Evolutionary conservation across 2,113 vertebrate species (phyloP), one percentile per base, ranked within the genome.

Genomic region (Periophthalmus modestus): DNA sequence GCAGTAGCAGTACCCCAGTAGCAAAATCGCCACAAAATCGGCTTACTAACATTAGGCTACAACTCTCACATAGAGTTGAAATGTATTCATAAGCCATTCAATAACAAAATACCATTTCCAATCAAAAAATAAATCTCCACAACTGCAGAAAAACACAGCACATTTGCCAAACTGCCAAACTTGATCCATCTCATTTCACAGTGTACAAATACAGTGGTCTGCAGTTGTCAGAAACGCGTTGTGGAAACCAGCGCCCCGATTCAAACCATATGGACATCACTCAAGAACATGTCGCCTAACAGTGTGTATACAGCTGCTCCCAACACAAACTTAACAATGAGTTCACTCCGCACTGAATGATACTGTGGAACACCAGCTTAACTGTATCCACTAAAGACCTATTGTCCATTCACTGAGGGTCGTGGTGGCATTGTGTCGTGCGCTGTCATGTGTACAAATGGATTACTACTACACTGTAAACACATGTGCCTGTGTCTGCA

Each of bases 191-290:
- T 66, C 59, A 36, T 81, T 88, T 85, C 57, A 65, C 79, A 73
- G 82, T 66, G 70, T 78, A 82, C 73, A 84, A 86, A 88, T 55
- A 85, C 24, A 57, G 81, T 1, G 14, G 75, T 61, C 54, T 72
- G 70, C 50, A 74, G 73, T 68, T 72, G 46, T 83, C 79, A 75
- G 34, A 66, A 71, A 54, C 63, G 19, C 21, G 65, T 74, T 69
- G 72, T 80, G 73, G 78, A 75, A 36, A 73, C 75, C 63, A 82
- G 78, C 67, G 58, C 66, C 73, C 69, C 43, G 79, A 87, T 86
- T 88, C 82, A 85, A 58, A 71, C 59, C 77, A 80, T 72, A 77
- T 63, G 71, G 69, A 28, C 34, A 77, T 87, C 72, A 23, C 47
- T 76, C 72, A 23, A 50, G n/a, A 34, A 67, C 23, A 47, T 47